These are phyloP conservation scores for Hybos culiciformis DNA, from an alignment of 2,888 invertebrate species.

Conservation along the genomic window DNA sequence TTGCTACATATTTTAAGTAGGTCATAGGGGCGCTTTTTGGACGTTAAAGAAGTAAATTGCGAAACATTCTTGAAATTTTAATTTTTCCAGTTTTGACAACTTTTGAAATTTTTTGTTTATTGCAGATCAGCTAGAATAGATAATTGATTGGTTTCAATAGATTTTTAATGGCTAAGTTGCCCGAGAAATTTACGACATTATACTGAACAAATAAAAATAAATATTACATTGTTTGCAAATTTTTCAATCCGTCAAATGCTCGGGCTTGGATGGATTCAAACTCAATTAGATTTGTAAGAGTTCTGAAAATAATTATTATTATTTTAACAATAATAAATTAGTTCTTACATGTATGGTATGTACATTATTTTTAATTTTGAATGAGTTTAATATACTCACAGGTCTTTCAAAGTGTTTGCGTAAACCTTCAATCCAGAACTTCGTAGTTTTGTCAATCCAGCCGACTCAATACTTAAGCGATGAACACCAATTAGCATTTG, in stretches of 20 bases:
- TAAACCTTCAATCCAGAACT: constrained; percentile 30
- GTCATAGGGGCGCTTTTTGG: too few relatives aligned
- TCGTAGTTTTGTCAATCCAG: constrained; percentile 28
- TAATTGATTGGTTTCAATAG: background rate
- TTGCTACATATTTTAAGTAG: too few relatives aligned
- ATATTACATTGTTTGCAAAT: constrained; percentile 7
- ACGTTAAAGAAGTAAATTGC: background rate
- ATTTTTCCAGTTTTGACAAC: background rate
- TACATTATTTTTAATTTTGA: too few relatives aligned
- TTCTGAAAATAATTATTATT: constrained; percentile 10
- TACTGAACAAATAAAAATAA: background rate
- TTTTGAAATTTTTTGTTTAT: background rate
- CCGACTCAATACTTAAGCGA: constrained; percentile 29
- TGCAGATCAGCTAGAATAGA: background rate
- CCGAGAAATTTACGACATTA: background rate
- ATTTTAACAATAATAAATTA: background rate
- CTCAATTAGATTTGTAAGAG: constrained; percentile 20
- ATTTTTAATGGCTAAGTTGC: background rate
- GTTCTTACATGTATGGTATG: too few relatives aligned
- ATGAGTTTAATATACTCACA: constrained; percentile 25
- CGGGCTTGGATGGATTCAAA: constrained; percentile 30
- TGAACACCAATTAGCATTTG: constrained; percentile 30
- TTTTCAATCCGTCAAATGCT: constrained; percentile 25
- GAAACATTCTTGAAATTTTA: background rate
- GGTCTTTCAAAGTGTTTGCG: constrained; percentile 25